Evolutionary conservation across 2,113 vertebrate species (phyloP).

Genomic region (Halichoerus grypus): DNA sequence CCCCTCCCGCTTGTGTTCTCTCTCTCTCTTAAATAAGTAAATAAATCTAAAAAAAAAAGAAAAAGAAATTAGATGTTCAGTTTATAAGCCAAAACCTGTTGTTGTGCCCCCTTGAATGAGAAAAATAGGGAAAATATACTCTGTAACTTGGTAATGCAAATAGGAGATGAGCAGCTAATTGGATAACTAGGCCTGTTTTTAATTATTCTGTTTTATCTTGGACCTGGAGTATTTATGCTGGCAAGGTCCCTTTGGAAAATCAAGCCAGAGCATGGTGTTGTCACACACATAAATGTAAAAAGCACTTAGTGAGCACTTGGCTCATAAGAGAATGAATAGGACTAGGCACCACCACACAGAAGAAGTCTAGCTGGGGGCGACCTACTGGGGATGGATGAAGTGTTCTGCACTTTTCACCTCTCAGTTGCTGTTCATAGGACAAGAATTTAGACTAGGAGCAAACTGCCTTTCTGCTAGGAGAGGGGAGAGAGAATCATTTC

Average conservation of each 20-base stretch:
- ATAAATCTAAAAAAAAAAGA: not conserved
- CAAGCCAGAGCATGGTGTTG: conserved; percentile 43
- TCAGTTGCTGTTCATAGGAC: conserved; percentile 1
- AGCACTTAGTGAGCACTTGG: conserved; percentile 43
- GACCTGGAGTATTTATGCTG: conserved; percentile 80
- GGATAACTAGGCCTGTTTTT: conserved; percentile 75
- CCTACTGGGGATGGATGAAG: conserved; percentile 22
- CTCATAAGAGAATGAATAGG: not conserved
- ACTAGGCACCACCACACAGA: not conserved
- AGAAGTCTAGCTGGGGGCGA: not conserved
- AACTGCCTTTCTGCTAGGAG: not conserved
- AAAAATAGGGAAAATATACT: conserved; percentile 48
- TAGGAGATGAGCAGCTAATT: conserved; percentile 63
- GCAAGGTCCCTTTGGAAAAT: conserved; percentile 70
- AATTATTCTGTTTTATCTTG: conserved; percentile 79
- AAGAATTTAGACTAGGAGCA: not conserved
- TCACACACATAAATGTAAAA: conserved; percentile 72
- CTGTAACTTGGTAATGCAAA: not conserved
- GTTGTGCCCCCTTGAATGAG: not conserved
- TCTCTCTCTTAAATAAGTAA: not conserved
- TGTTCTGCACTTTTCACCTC: conserved; percentile 72
- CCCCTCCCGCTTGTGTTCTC: not conserved
- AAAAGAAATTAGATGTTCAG: not conserved
- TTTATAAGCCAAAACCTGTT: conserved; percentile 47
- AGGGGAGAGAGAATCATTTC: not conserved